Conservation (phyloP, 2,888 invertebrate genomes). For the Lasioglossum oenotherae region DNA sequence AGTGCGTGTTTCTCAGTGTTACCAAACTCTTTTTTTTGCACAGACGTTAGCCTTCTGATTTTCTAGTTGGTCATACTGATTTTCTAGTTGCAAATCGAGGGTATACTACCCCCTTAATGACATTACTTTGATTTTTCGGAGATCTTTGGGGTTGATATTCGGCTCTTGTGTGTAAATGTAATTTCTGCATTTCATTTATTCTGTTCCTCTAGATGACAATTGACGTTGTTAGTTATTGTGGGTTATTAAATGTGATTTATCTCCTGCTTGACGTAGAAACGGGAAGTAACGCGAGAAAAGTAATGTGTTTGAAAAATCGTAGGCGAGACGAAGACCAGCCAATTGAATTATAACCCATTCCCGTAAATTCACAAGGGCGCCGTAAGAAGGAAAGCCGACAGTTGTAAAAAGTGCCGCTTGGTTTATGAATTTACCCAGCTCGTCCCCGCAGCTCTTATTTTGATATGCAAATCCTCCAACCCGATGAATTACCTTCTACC, state of each 20-base stretch:
- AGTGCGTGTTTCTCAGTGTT: too few relatives aligned
- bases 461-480: conserved; percentile 38
- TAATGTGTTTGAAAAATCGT: not conserved
- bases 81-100: too few relatives aligned
- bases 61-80: too few relatives aligned
- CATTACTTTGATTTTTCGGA: too few relatives aligned
- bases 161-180: not conserved
- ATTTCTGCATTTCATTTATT: not conserved
- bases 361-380: not conserved
- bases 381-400: conserved; percentile 3
- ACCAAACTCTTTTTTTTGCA: too few relatives aligned
- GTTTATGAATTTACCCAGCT: conserved; percentile 28
- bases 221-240: not conserved
- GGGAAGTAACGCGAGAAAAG: not conserved
- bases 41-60: too few relatives aligned
- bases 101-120: too few relatives aligned
- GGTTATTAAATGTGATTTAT: not conserved
- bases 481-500: conserved; percentile 34
- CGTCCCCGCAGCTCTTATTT: conserved; percentile 22
- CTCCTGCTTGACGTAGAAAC: not conserved
- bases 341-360: conserved; percentile 8
- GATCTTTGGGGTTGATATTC: too few relatives aligned
- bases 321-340: not conserved
- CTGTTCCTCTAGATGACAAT: not conserved
- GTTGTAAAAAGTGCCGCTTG: conserved; percentile 7